These are phyloP conservation scores for Drosophila nr. fundita DNA, from an alignment of 2,888 invertebrate genomes.

Conservation along the genomic window DNA sequence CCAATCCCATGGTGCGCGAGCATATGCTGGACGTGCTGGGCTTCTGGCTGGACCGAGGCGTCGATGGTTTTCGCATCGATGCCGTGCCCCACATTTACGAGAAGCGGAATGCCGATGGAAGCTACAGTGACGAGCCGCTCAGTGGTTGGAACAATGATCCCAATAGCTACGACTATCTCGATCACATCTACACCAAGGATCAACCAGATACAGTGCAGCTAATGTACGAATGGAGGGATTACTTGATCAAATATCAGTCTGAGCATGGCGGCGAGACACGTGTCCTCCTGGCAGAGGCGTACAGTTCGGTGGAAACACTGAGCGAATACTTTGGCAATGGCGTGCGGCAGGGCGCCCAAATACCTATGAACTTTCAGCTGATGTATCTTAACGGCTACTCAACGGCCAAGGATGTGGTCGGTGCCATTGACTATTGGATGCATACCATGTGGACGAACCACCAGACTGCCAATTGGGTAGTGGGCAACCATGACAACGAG, in stretches of 20 bases:
- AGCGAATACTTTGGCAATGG: slow-evolving; percentile 87
- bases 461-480: slow-evolving; percentile 88
- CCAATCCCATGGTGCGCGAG: slow-evolving; percentile 88
- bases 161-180: slow-evolving; percentile 86
- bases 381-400: slow-evolving; percentile 86
- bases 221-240: slow-evolving; percentile 86
- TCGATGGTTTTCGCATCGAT: slow-evolving; percentile 91
- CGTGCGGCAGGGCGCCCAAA: slow-evolving; percentile 85
- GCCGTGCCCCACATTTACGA: slow-evolving; percentile 88
- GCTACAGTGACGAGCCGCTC: slow-evolving; percentile 85
- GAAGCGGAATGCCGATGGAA: slow-evolving; percentile 72
- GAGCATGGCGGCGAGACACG: slow-evolving; percentile 82
- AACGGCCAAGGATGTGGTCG: slow-evolving; percentile 86
- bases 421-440: slow-evolving; percentile 87
- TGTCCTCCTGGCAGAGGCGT: slow-evolving; percentile 88
- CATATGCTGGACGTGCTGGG: slow-evolving; percentile 88
- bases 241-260: slow-evolving; percentile 85
- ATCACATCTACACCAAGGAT: slow-evolving; percentile 88
- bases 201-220: slow-evolving; percentile 87
- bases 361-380: slow-evolving; percentile 89
- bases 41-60: slow-evolving; percentile 91
- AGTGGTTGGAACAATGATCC: slow-evolving; percentile 85
- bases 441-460: slow-evolving; percentile 86
- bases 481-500: slow-evolving; percentile 89
- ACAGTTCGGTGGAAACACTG: slow-evolving; percentile 85